Base-by-base conservation (phyloP, 1,140 invertebrate genomes). In the Cepaea nemoralis region DNA sequence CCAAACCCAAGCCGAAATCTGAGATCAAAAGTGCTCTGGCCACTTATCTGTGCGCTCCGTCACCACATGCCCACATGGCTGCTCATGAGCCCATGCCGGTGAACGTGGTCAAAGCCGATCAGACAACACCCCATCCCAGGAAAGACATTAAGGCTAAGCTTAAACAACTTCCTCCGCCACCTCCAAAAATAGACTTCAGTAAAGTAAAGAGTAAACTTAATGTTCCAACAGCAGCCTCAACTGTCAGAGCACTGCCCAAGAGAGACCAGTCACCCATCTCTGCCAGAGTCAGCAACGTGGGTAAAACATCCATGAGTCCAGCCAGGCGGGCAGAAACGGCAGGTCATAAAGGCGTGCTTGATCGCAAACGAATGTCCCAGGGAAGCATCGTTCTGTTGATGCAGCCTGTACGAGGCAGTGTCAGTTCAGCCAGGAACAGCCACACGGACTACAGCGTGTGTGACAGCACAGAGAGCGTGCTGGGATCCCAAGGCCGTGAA, bases 11-110 rank as follows among this genome's bases (percentile, higher is more conserved):
- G 67, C 83, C 89, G 1, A 91, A 90, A 77, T 82, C 84, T 39
- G 91, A 92, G 81, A 87, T 91, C 0, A 91, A 89, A 79, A 91
- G 90, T 85, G 86, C 87, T 71, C 82, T 92, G 24, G 87, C 90
- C 37, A 86, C 85, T 12, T 89, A 85, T 63, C 77, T 88, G 24
- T 81, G 82, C 70, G 76, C 82, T 37, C 78, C 78, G 8, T 19
- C 42, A 10, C 42, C 42, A 10, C n/a, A n/a, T n/a, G n/a, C n/a
- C n/a, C n/a, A n/a, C n/a, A n/a, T n/a, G n/a, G n/a, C n/a, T n/a
- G n/a, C n/a, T n/a, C n/a, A n/a, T n/a, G n/a, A n/a, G n/a, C 42
- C 42, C 19, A 40, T 48, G 2, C 69, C 67, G 12, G 73, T 45
- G 35, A 78, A 63, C 10, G 63, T 59, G 19, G 66, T 71, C 1